These are phyloP conservation scores for Cryptocheilus praepositus DNA, from an alignment of 2,888 invertebrate genomes.

Conservation along the genomic window DNA sequence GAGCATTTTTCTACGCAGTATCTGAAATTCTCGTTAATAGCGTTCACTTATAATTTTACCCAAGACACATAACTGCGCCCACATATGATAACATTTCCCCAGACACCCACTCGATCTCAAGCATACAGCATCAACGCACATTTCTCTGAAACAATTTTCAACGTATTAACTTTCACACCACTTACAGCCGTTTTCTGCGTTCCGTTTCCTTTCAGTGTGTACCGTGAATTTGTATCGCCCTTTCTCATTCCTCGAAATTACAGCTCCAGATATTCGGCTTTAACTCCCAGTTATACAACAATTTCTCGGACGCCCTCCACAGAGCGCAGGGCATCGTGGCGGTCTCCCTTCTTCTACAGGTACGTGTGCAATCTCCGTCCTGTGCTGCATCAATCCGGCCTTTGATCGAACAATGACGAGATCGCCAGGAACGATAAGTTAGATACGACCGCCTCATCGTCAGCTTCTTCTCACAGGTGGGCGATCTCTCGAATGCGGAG, in stretches of 20 bases:
- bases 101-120: too few relatives aligned
- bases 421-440: not conserved
- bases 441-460: not conserved
- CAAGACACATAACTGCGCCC: too few relatives aligned
- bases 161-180: too few relatives aligned
- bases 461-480: constrained; percentile 83
- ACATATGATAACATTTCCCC: too few relatives aligned
- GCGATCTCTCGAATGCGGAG: constrained; percentile 93
- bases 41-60: too few relatives aligned
- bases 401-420: not conserved
- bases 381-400: not conserved
- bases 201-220: too few relatives aligned
- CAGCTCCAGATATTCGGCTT: constrained; percentile 99
- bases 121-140: too few relatives aligned
- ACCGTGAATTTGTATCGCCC: constrained; percentile 15
- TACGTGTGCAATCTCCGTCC: constrained; percentile 72
- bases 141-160: too few relatives aligned
- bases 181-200: too few relatives aligned
- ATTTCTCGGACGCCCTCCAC: constrained; percentile 95
- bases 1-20: too few relatives aligned
- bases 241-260: not conserved
- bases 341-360: constrained; percentile 95
- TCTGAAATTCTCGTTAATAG: too few relatives aligned
- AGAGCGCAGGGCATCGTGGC: constrained; percentile 97
- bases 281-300: constrained; percentile 97